phyloP scores from a whole-genome alignment of 2,797 vertebrate species.

The Poliocrania exsul region DNA sequence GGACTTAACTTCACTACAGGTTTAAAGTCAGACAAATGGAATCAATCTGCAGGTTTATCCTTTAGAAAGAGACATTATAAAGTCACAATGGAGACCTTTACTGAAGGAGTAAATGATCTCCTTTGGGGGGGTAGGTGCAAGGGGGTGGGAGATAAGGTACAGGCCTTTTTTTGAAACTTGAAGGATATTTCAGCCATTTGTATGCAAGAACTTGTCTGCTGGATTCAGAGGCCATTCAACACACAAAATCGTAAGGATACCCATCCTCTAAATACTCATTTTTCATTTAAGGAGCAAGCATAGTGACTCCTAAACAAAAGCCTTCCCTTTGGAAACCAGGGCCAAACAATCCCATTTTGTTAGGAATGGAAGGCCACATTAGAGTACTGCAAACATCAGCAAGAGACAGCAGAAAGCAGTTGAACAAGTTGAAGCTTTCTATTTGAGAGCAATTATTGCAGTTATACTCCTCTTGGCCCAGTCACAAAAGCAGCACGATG shows the following conservation, averaged over 20 bases:
- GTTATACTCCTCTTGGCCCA: background rate
- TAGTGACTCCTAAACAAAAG: background rate
- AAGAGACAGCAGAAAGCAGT: background rate
- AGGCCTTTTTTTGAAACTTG: background rate
- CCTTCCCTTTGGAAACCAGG: background rate
- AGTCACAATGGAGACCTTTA: background rate
- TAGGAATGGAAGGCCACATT: background rate
- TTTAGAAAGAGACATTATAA: background rate
- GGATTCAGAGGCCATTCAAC: background rate
- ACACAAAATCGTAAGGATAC: background rate
- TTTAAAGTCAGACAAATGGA: background rate
- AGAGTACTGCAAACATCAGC: background rate
- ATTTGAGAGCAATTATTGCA: background rate
- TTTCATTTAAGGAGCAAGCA: background rate
- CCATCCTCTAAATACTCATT: background rate
- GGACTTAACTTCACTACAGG: background rate
- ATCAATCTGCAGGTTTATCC: background rate
- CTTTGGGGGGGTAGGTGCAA: rapidly evolving
- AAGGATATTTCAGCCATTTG: background rate
- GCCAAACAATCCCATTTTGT: background rate
- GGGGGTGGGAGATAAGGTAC: rapidly evolving
- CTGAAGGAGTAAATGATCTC: background rate
- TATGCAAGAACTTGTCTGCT: background rate
- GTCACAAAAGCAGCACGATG: constrained; percentile 4
- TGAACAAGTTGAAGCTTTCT: background rate